Evolutionary conservation across 2,888 invertebrate species (phyloP).

Genomic region (Tetrapedia diversipes): DNA sequence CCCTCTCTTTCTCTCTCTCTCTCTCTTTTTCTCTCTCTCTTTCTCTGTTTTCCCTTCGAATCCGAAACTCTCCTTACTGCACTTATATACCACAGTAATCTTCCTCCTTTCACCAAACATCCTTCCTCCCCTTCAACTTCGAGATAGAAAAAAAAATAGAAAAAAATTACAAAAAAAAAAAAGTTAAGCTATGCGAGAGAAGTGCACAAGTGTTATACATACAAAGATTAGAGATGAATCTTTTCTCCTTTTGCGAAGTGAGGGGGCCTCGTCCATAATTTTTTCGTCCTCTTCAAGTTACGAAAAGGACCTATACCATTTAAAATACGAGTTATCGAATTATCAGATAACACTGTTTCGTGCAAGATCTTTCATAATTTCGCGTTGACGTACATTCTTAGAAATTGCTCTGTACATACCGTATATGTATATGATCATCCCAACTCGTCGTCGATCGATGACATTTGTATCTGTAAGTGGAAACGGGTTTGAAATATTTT

Average conservation of each 20-base stretch:
- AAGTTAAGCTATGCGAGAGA: conserved; percentile 11
- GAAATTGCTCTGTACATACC: conserved; percentile 24
- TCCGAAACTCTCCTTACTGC: conserved; percentile 28
- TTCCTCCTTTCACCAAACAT: neutral
- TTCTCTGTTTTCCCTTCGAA: conserved; percentile 20
- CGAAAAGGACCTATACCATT: conserved; percentile 18
- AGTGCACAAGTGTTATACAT: conserved; percentile 1
- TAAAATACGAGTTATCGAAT: conserved; percentile 20
- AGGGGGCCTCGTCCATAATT: conserved; percentile 33
- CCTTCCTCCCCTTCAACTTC: conserved; percentile 2
- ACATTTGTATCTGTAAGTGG: conserved; percentile 9
- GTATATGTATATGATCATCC: conserved; percentile 33
- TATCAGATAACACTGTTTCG: conserved; percentile 28
- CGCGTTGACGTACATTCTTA: conserved; percentile 57
- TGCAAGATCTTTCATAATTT: conserved; percentile 29
- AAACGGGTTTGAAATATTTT: neutral
- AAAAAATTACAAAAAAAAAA: neutral
- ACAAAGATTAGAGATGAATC: neutral
- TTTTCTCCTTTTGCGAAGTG: conserved; percentile 30
- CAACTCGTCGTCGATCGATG: conserved; percentile 34
- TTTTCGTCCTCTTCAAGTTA: conserved; percentile 16
- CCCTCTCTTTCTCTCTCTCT: conserved; percentile 34
- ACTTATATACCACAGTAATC: conserved; percentile 35
- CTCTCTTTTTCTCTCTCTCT: conserved; percentile 33
- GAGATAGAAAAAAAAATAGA: neutral